Conservation (phyloP, 2,888 invertebrate genomes). For the Pemphredon lugubris region DNA sequence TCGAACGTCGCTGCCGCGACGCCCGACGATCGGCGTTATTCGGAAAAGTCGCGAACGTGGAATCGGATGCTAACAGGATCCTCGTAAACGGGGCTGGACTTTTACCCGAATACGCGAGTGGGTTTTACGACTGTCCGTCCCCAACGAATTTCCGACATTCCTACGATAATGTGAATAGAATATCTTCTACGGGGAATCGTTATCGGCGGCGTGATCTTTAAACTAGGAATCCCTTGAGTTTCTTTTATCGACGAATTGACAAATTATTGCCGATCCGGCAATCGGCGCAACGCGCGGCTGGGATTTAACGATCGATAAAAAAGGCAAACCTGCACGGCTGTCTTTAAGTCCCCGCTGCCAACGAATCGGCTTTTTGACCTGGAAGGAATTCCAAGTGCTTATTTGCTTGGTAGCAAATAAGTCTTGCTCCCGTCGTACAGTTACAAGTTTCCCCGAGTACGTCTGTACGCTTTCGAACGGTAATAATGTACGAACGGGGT, state of each 20-base stretch:
- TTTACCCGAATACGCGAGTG: conserved; percentile 21
- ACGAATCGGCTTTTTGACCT: conserved; percentile 27
- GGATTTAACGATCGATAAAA: conserved; percentile 57
- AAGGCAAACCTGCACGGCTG: conserved; percentile 18
- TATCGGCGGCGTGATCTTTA: conserved; percentile 45
- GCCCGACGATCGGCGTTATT: conserved; percentile 39
- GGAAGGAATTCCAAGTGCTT: conserved; percentile 35
- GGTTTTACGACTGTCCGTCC: conserved; percentile 44
- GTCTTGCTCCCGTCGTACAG: conserved; percentile 22
- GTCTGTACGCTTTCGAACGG: not conserved
- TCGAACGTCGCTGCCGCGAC: conserved; percentile 28
- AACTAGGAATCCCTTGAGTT: conserved; percentile 28
- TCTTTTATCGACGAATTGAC: conserved; percentile 49
- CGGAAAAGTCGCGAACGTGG: conserved; percentile 24
- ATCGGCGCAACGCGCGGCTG: conserved; percentile 1
- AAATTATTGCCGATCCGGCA: conserved; percentile 41
- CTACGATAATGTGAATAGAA: conserved; percentile 35
- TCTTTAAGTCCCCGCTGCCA: conserved; percentile 28
- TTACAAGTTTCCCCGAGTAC: not conserved
- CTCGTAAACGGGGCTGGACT: conserved; percentile 44
- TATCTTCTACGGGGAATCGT: conserved; percentile 25
- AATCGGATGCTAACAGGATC: conserved; percentile 47
- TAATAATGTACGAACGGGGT: conserved; percentile 12
- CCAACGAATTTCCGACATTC: conserved; percentile 50
- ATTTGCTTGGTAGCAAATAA: conserved; percentile 9